A percentile compares a stretch with the other conserved stretches of the same genome.
Conservation (phyloP, 2,797 vertebrate genomes). For the Calcarius lapponicus region DNA sequence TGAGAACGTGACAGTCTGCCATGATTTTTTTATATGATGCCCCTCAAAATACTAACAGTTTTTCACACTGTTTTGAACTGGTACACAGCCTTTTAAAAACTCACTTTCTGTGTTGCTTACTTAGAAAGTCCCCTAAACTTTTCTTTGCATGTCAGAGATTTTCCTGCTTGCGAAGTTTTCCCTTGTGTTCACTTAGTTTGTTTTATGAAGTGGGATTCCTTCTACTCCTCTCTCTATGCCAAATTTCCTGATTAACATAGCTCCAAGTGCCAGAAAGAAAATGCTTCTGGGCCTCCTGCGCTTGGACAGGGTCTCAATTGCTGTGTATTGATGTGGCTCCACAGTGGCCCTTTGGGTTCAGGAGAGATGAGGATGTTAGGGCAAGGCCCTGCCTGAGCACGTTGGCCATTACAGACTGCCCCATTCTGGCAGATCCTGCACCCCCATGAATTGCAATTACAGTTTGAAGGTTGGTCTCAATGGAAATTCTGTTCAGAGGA, state of each 20-base stretch:
- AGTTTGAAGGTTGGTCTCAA: not conserved
- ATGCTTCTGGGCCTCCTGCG: not conserved
- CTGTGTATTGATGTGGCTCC: not conserved
- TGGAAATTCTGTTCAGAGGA: not conserved
- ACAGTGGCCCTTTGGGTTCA: not conserved
- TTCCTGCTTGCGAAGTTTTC: not conserved
- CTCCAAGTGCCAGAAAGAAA: not conserved
- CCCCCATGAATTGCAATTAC: not conserved
- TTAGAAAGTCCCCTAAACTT: not conserved
- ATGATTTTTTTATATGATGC: not conserved
- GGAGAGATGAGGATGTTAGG: not conserved
- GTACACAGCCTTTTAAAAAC: not conserved
- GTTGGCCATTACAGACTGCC: not conserved
- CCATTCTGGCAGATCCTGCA: not conserved
- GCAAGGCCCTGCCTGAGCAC: rapidly evolving
- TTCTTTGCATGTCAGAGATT: not conserved
- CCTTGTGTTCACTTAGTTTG: not conserved
- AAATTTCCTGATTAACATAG: not conserved
- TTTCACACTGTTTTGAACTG: not conserved
- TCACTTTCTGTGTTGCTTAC: not conserved
- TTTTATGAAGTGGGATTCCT: conserved; percentile 31
- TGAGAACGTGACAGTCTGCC: not conserved
- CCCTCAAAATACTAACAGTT: not conserved
- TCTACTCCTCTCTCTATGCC: not conserved
- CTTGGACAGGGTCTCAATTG: not conserved